Conservation (phyloP, 2,797 vertebrate species). For the Dendrocincla fuliginosa region DNA sequence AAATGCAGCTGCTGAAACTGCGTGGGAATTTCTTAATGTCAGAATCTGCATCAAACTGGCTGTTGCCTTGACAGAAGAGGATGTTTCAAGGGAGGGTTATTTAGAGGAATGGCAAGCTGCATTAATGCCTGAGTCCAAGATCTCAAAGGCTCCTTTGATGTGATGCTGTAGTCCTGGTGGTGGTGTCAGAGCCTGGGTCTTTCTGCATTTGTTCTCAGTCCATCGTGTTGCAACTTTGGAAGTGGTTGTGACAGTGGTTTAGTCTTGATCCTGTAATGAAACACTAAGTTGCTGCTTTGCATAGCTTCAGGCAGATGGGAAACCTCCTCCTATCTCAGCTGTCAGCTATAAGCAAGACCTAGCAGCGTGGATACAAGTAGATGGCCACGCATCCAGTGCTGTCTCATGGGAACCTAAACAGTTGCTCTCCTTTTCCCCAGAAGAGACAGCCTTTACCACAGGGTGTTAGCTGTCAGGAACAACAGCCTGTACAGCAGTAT, state of each 20-base stretch:
- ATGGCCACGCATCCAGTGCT: fast-evolving
- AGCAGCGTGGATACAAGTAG: fast-evolving
- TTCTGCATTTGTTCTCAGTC: background rate
- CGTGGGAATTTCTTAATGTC: background rate
- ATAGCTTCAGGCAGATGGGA: background rate
- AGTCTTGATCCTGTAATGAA: background rate
- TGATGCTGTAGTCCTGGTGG: background rate
- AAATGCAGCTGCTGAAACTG: background rate
- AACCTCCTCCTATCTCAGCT: background rate
- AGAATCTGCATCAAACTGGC: background rate
- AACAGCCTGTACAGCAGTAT: background rate
- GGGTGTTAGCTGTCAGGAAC: background rate
- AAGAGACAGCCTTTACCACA: background rate
- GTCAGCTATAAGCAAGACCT: background rate
- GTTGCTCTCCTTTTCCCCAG: background rate
- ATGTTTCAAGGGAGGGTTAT: background rate
- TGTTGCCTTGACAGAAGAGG: background rate
- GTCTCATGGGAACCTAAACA: background rate
- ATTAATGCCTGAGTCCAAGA: background rate
- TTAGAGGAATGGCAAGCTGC: background rate
- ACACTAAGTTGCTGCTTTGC: background rate
- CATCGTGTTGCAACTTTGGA: fast-evolving
- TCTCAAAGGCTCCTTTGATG: background rate
- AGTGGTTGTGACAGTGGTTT: background rate
- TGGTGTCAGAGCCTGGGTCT: background rate